Evolutionary conservation across 2,113 vertebrate species (phyloP).

Genomic region (Elgaria multicarinata): DNA sequence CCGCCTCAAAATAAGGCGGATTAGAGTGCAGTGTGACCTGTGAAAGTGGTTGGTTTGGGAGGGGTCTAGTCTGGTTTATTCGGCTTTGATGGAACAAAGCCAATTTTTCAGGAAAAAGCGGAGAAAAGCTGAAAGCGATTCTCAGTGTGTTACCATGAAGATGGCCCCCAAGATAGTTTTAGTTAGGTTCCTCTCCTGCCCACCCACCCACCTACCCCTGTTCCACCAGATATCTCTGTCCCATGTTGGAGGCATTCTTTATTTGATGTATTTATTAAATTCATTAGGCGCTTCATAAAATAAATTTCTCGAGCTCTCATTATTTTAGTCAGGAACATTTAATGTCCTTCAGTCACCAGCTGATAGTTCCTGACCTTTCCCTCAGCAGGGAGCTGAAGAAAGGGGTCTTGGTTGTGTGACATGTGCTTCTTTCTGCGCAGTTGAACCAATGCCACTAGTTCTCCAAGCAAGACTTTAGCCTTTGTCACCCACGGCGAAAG

Average conservation of each 20-base stretch:
- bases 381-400: not conserved
- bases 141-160: no score
- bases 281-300: no score
- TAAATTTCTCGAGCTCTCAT: not conserved
- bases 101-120: no score
- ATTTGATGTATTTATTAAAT: no score
- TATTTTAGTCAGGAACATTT: not conserved
- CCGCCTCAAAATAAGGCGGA: no score
- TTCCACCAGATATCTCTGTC: rapidly evolving
- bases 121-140: no score
- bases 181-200: not conserved
- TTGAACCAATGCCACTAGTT: not conserved
- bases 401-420: rapidly evolving
- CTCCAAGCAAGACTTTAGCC: not conserved
- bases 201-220: not conserved
- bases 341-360: not conserved
- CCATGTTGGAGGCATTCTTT: not conserved
- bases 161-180: no score
- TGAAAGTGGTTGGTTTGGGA: no score
- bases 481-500: rapidly evolving
- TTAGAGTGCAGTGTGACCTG: no score
- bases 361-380: rapidly evolving
- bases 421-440: rapidly evolving
- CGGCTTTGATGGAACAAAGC: no score
- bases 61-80: no score